Percentiles rank a stretch among this genome's conserved stretches.
phyloP scores from a whole-genome alignment of 2,113 vertebrate genomes.

The Anhinga rufa region DNA sequence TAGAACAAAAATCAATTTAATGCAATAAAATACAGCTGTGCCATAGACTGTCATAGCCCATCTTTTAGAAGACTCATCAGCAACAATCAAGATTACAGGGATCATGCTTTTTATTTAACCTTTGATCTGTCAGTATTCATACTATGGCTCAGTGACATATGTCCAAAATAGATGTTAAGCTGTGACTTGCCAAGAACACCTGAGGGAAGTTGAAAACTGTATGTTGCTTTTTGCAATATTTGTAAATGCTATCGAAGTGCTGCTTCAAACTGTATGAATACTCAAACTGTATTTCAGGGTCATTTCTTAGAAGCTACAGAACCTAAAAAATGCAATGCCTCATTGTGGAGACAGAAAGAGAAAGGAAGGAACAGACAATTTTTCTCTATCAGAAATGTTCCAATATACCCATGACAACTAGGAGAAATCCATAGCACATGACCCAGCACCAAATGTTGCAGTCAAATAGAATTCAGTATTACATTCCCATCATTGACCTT shows the following conservation, averaged over 20 bases:
- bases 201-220: not conserved
- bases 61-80: not conserved
- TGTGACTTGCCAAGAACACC: not conserved
- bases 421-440: not conserved
- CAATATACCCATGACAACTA: not conserved
- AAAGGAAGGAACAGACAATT: not conserved
- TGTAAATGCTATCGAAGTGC: not conserved
- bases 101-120: not conserved
- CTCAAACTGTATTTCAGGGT: not conserved
- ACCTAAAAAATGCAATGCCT: not conserved
- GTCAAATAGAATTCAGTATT: not conserved
- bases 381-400: not conserved
- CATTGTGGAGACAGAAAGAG: not conserved
- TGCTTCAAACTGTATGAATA: not conserved
- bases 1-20: not conserved
- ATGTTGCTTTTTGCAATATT: not conserved
- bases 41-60: not conserved
- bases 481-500: not conserved
- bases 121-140: not conserved
- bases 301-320: not conserved
- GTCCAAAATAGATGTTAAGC: not conserved
- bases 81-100: not conserved
- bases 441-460: not conserved
- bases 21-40: not conserved
- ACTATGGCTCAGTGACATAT: not conserved